Conservation (phyloP, 2,888 invertebrate species). For the Parapristionchus giblindavisi region DNA sequence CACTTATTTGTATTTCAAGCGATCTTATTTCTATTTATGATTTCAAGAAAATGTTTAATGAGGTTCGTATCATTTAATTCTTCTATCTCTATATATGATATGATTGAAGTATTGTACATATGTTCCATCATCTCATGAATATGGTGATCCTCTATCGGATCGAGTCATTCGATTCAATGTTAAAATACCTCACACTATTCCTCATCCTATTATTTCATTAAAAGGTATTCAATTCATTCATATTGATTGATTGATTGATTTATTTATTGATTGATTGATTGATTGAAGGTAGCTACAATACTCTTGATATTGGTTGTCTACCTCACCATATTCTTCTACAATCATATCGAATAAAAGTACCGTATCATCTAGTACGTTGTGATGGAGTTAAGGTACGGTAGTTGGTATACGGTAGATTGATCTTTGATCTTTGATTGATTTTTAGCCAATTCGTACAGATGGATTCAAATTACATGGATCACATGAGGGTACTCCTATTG, state of each 20-base stretch:
- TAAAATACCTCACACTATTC: conserved; percentile 14
- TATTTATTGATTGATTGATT: neutral
- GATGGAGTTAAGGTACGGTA: neutral
- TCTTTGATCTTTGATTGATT: neutral
- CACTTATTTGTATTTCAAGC: conserved; percentile 7
- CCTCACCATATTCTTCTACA: conserved; percentile 13
- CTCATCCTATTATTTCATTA: neutral
- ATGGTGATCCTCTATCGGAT: neutral
- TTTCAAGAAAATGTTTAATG: neutral
- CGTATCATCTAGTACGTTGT: neutral
- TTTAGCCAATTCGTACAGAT: conserved; percentile 8
- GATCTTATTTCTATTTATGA: conserved; percentile 11
- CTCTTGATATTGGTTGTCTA: neutral
- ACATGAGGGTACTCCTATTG: neutral
- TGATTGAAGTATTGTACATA: conserved; percentile 2
- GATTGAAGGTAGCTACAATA: neutral
- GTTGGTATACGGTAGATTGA: neutral
- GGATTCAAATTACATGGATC: neutral
- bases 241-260: neutral
- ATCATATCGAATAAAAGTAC: neutral
- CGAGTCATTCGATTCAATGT: conserved; percentile 26
- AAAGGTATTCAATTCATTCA: neutral
- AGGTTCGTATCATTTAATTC: no score
- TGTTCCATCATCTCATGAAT: neutral
- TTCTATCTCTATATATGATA: no score